Evolutionary conservation across 92 coral and sea anemone species (phyloP).

Genomic region (Palythoa heliodiscus): DNA sequence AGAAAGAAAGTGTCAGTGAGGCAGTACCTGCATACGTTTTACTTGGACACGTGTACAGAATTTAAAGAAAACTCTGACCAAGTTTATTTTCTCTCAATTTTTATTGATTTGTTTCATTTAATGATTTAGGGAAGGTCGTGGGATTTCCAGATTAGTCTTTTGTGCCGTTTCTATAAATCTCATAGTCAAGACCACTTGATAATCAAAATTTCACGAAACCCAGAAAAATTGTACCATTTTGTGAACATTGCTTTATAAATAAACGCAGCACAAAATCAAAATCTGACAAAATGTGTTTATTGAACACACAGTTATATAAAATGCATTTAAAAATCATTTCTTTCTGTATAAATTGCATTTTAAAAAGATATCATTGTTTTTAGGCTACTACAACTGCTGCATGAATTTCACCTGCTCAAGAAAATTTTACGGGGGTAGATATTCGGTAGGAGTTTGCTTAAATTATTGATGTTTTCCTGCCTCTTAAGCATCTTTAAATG

Average conservation of each 20-base stretch:
- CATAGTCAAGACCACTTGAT: background rate
- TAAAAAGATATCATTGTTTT: background rate
- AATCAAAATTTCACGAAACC: background rate
- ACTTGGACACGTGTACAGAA: too few species aligned
- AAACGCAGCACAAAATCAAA: background rate
- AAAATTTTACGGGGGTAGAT: slow-evolving; percentile 11
- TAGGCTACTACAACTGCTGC: background rate
- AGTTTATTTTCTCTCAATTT: too few species aligned
- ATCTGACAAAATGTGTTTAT: background rate
- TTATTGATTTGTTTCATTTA: too few species aligned
- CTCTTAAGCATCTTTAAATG: slow-evolving; percentile 17
- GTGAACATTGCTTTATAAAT: background rate
- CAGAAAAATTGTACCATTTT: background rate
- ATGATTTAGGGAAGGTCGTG: too few species aligned
- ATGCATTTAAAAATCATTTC: background rate
- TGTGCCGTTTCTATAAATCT: too few species aligned
- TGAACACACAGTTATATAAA: background rate
- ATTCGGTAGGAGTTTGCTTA: background rate
- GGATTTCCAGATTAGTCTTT: too few species aligned
- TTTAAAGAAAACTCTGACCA: too few species aligned
- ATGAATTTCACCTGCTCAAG: slow-evolving; percentile 24
- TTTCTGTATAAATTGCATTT: background rate
- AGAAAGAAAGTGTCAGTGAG: too few species aligned
- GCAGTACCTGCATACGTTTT: too few species aligned
- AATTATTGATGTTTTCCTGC: slow-evolving; percentile 36